Conservation (phyloP, 1,140 invertebrate species). For the Piezodorus guildinii region DNA sequence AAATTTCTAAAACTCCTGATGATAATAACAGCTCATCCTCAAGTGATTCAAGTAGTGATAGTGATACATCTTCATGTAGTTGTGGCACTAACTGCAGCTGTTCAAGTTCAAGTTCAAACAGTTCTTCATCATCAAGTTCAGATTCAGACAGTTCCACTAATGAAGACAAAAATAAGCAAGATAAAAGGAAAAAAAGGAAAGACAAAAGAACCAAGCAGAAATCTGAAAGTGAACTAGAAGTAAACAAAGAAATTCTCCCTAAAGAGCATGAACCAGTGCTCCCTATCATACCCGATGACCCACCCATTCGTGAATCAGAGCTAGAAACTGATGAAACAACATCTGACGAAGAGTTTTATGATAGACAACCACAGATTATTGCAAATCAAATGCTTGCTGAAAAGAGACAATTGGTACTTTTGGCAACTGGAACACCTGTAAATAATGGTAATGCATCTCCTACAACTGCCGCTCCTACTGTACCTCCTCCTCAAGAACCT, state of each 20-base stretch:
- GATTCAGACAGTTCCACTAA: conserved; percentile 49
- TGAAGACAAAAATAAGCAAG: conserved; percentile 34
- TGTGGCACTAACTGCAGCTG: conserved; percentile 71
- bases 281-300: conserved; percentile 33
- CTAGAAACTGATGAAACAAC: conserved; percentile 69
- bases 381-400: conserved; percentile 56
- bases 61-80: conserved; percentile 59
- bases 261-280: conserved; percentile 20
- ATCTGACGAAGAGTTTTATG: conserved; percentile 77
- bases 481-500: not conserved
- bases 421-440: conserved; percentile 41
- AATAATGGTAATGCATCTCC: conserved; percentile 41
- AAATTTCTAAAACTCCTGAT: conserved; percentile 29
- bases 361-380: conserved; percentile 59
- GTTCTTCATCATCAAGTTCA: conserved; percentile 51
- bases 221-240: conserved; percentile 17
- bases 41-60: conserved; percentile 59
- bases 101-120: conserved; percentile 49
- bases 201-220: conserved; percentile 32
- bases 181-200: conserved; percentile 35
- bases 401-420: conserved; percentile 47
- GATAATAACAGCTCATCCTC: conserved; percentile 40
- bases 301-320: conserved; percentile 58
- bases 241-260: conserved; percentile 13
- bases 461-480: not conserved